phyloP scores from a whole-genome alignment of 1,140 invertebrate species.

The Zaprionus davidi region DNA sequence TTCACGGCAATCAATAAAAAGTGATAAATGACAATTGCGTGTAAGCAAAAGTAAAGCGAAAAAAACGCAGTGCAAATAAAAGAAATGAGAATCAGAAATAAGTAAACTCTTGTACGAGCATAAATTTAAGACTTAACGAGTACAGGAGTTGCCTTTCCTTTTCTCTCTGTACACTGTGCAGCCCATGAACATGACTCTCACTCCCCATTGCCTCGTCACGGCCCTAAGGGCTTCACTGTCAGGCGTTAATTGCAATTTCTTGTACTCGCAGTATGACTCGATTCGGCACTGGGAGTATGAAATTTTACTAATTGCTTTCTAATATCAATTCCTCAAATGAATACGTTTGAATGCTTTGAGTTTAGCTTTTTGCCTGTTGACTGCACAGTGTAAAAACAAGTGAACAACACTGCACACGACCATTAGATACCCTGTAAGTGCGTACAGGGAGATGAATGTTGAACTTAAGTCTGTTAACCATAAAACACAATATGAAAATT shows the following conservation, averaged over 20 bases:
- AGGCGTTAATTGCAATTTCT: conserved; percentile 54
- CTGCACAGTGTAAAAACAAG: conserved; percentile 41
- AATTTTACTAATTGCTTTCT: conserved; percentile 67
- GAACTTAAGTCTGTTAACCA: too few species aligned
- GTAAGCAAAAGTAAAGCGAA: conserved; percentile 53
- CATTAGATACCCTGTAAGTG: background rate
- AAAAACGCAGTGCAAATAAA: conserved; percentile 36
- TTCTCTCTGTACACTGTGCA: background rate
- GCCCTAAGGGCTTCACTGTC: conserved; percentile 26
- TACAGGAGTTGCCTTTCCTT: conserved; percentile 14
- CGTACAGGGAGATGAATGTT: background rate
- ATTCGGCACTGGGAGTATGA: conserved; percentile 12
- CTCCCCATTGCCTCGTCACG: background rate
- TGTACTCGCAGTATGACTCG: conserved; percentile 27
- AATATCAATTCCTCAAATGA: conserved; percentile 76
- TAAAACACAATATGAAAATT: background rate
- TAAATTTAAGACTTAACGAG: conserved; percentile 77
- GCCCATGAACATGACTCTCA: background rate
- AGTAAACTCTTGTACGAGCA: conserved; percentile 56
- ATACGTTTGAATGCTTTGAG: conserved; percentile 60
- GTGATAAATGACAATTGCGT: conserved; percentile 81
- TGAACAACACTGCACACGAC: background rate
- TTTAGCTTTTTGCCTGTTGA: conserved; percentile 49
- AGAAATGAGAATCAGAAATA: conserved; percentile 51
- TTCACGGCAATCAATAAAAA: conserved; percentile 81